These are phyloP conservation scores for Zosterops pallidus DNA, from an alignment of 2,113 vertebrate species.

Conservation along the genomic window DNA sequence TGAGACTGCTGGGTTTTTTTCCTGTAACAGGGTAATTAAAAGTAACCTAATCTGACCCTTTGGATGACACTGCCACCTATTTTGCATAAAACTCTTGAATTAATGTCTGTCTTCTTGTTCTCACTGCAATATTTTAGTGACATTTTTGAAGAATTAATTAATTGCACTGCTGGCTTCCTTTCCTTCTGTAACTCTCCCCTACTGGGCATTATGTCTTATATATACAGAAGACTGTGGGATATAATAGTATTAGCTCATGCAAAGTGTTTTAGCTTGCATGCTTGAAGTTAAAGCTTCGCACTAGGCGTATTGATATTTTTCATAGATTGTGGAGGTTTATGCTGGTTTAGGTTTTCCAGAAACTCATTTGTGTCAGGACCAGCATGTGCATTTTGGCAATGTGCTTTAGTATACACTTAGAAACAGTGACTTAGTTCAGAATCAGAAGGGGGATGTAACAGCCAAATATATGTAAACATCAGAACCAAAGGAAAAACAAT, in stretches of 20 bases:
- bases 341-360: neutral
- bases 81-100: slow-evolving; percentile 7
- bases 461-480: neutral
- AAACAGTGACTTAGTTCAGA: neutral
- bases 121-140: slow-evolving; percentile 1
- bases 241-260: neutral
- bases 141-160: slow-evolving; percentile 25
- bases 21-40: neutral
- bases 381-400: neutral
- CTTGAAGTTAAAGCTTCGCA: neutral
- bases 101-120: neutral
- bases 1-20: neutral
- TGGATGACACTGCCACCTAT: neutral
- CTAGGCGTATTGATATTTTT: neutral
- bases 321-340: neutral
- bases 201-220: neutral
- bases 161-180: neutral
- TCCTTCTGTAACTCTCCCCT: neutral
- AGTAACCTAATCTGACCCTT: neutral
- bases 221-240: neutral
- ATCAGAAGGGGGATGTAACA: neutral
- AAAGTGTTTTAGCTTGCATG: neutral
- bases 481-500: neutral
- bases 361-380: neutral
- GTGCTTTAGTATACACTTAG: neutral